Percentiles rank a stretch among this genome's conserved stretches.
phyloP scores from a whole-genome alignment of 2,113 vertebrate genomes.

The Brachypteracias leptosomus region DNA sequence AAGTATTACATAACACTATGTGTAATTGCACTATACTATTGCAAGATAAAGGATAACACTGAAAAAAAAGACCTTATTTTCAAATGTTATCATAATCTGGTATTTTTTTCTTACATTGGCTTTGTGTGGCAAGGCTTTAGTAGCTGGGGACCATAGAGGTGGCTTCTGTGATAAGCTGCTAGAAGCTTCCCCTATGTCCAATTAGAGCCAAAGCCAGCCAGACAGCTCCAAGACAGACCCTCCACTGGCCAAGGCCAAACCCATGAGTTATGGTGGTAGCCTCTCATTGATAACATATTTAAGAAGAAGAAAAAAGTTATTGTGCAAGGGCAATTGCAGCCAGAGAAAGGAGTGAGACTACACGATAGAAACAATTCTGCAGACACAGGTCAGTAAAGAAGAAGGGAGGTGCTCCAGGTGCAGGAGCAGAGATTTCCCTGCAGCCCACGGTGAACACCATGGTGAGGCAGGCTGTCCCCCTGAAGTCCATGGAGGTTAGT shows the following conservation, averaged over 20 bases:
- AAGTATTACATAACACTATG: neutral
- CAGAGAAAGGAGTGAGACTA: neutral
- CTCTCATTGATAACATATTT: neutral
- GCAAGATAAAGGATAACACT: neutral
- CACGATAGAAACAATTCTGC: too few relatives aligned
- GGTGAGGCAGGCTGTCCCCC: neutral
- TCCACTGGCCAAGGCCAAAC: neutral
- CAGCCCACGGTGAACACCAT: neutral
- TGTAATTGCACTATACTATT: neutral
- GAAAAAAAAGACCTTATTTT: neutral
- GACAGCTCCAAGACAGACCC: rapidly evolving
- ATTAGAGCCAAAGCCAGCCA: neutral
- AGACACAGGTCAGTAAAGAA: neutral
- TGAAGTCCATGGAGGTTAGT: neutral
- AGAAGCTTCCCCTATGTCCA: neutral
- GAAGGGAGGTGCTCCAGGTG: neutral
- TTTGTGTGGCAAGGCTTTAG: neutral
- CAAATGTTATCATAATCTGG: neutral
- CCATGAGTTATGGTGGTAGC: neutral
- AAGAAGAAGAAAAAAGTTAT: neutral
- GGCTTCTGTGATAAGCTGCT: neutral
- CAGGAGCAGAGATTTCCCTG: neutral
- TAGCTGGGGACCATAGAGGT: rapidly evolving
- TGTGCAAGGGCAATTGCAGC: neutral
- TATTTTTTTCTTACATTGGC: neutral